phyloP scores from a whole-genome alignment of 2,888 invertebrate genomes.

The Polydesmus complanatus region DNA sequence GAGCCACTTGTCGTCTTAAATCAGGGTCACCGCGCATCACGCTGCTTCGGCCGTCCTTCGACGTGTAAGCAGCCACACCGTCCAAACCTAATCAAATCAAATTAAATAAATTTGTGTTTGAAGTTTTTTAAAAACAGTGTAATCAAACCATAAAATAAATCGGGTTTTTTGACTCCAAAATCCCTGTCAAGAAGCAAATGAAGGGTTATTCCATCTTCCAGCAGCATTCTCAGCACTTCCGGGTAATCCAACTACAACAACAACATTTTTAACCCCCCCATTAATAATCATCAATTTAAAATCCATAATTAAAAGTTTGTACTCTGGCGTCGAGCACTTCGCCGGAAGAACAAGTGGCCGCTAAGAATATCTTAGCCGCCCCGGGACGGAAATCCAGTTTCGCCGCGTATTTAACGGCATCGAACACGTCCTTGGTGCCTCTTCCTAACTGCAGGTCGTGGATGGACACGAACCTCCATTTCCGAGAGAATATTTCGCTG shows the following conservation, averaged over 20 bases:
- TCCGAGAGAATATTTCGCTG: conserved; percentile 53
- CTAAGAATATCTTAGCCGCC: conserved; percentile 64
- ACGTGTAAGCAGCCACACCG: conserved; percentile 58
- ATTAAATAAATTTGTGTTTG: neutral
- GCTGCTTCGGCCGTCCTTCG: conserved; percentile 49
- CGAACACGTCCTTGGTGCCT: conserved; percentile 55
- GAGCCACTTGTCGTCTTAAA: conserved; percentile 54
- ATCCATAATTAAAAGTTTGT: conserved; percentile 25
- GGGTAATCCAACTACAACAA: conserved; percentile 48
- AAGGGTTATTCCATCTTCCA: conserved; percentile 63
- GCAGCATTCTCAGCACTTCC: conserved; percentile 61
- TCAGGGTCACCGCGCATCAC: conserved; percentile 53
- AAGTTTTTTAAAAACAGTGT: neutral
- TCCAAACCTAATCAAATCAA: conserved; percentile 50
- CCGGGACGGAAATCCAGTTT: conserved; percentile 64
- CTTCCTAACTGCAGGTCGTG: conserved; percentile 49
- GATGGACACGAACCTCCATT: conserved; percentile 43
- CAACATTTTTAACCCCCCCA: too few relatives aligned
- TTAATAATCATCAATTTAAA: too few relatives aligned
- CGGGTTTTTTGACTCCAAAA: conserved; percentile 57
- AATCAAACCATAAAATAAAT: conserved; percentile 52
- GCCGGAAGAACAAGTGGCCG: conserved; percentile 67
- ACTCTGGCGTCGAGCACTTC: conserved; percentile 53
- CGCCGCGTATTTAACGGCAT: conserved; percentile 57
- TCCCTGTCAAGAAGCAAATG: conserved; percentile 72